These are phyloP conservation scores for Acleris emargana DNA, from an alignment of 2,888 invertebrate species.

Conservation along the genomic window DNA sequence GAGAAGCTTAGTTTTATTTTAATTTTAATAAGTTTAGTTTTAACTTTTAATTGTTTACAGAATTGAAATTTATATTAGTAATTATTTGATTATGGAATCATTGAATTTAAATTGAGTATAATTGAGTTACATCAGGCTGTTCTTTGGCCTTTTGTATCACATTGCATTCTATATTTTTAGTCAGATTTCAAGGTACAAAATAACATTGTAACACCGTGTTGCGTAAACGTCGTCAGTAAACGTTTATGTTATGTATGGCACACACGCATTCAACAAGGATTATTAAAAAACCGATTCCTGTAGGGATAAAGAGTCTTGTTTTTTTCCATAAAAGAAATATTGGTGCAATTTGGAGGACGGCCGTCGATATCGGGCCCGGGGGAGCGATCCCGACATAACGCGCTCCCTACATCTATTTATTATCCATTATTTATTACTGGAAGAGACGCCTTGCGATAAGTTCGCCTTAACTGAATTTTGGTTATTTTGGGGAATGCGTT, in stretches of 20 bases:
- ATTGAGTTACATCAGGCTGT: no score
- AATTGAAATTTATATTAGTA: no score
- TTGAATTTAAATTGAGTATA: no score
- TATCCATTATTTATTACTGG: conserved; percentile 15
- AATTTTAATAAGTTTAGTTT: no score
- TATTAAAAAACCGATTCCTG: conserved; percentile 31
- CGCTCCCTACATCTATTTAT: conserved; percentile 19
- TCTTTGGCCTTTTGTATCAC: no score
- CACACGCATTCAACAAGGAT: conserved; percentile 22
- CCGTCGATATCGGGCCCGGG: conserved; percentile 11
- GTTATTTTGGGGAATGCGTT: background rate
- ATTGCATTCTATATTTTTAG: no score
- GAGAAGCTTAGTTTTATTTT: no score
- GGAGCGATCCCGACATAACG: conserved; percentile 8
- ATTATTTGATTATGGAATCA: no score
- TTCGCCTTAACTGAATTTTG: background rate
- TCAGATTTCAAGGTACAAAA: no score
- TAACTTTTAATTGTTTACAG: no score
- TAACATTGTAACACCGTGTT: no score
- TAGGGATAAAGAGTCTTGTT: conserved; percentile 10
- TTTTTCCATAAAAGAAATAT: conserved; percentile 29
- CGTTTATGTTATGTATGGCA: background rate
- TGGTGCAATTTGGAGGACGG: conserved; percentile 25
- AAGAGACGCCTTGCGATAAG: conserved; percentile 2
- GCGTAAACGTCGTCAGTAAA: no score